Evolutionary conservation across 2,797 vertebrate genomes (phyloP).

Genomic region (Naso thynnoides): DNA sequence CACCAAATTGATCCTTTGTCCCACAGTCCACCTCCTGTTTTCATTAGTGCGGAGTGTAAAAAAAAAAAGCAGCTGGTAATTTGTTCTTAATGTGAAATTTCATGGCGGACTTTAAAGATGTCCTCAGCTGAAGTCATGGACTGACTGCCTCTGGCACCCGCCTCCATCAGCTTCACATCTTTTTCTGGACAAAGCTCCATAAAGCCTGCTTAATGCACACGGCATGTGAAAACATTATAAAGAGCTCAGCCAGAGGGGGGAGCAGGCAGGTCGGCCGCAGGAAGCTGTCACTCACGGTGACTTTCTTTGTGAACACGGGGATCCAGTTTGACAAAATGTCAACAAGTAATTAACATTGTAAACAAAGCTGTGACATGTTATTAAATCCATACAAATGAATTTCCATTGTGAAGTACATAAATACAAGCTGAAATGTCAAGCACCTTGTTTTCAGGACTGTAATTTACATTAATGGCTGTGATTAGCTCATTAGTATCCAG

Average conservation of each 20-base stretch:
- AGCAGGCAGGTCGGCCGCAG: slow-evolving; percentile 50
- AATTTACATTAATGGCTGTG: slow-evolving; percentile 16
- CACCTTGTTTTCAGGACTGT: slow-evolving; percentile 8
- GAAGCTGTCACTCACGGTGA: slow-evolving; percentile 54
- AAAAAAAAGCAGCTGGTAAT: slow-evolving; percentile 24
- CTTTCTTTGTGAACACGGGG: slow-evolving; percentile 39
- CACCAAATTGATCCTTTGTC: slow-evolving; percentile 27
- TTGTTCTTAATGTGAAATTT: slow-evolving; percentile 17
- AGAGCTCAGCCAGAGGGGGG: slow-evolving; percentile 23
- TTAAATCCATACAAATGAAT: slow-evolving; percentile 55
- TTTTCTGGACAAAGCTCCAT: background rate
- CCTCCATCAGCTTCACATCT: slow-evolving; percentile 14
- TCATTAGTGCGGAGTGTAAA: slow-evolving; percentile 10
- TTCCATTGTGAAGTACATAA: slow-evolving; percentile 22
- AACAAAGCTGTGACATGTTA: slow-evolving; percentile 61
- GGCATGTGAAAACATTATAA: slow-evolving; percentile 33
- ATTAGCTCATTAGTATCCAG: slow-evolving; percentile 32
- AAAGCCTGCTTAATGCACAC: background rate
- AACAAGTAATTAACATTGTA: slow-evolving; percentile 67
- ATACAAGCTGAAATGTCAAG: slow-evolving; percentile 40
- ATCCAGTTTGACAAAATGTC: slow-evolving; percentile 62
- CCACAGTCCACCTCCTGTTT: slow-evolving; percentile 28
- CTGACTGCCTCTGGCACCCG: background rate
- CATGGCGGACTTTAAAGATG: background rate
- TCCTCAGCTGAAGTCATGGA: slow-evolving; percentile 1